Percentiles rank a stretch among this genome's conserved stretches.
These are phyloP conservation scores for Gymnoscelis rufifasciata DNA, from an alignment of 2,888 invertebrate species.

Conservation along the genomic window DNA sequence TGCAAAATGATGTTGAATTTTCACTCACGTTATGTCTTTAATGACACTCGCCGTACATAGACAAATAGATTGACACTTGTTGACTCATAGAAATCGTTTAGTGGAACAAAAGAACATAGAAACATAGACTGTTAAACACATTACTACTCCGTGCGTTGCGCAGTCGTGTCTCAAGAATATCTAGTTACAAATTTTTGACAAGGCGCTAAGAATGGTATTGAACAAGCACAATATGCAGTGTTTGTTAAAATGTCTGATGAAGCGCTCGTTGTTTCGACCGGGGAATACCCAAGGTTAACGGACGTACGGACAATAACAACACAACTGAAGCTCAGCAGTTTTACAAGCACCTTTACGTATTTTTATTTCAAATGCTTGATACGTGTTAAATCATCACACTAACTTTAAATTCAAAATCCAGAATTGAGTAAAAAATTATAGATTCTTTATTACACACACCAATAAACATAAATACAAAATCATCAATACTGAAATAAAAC, in stretches of 20 bases:
- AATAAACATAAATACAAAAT: neutral
- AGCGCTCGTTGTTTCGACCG: slow-evolving; percentile 14
- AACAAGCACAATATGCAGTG: slow-evolving; percentile 7
- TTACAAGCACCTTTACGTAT: slow-evolving; percentile 1
- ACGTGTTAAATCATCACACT: neutral
- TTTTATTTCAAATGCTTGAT: neutral
- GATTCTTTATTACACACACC: neutral
- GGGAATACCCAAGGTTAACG: slow-evolving; percentile 19
- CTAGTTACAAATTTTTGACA: neutral
- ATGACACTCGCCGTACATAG: too few relatives aligned
- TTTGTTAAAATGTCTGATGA: slow-evolving; percentile 9
- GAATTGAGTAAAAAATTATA: too few relatives aligned
- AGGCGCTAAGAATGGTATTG: neutral
- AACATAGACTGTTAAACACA: too few relatives aligned
- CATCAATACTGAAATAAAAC: too few relatives aligned
- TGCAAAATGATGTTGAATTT: too few relatives aligned
- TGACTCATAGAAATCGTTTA: too few relatives aligned
- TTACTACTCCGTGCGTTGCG: too few relatives aligned
- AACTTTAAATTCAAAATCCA: too few relatives aligned
- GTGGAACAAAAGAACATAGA: too few relatives aligned
- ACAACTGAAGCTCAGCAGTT: slow-evolving; percentile 5
- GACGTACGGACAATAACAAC: slow-evolving; percentile 12
- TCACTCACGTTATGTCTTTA: too few relatives aligned
- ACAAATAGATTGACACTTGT: too few relatives aligned
- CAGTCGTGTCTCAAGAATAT: too few relatives aligned